phyloP scores from a whole-genome alignment of 2,888 invertebrate genomes.

The Sthenelais limicola region DNA sequence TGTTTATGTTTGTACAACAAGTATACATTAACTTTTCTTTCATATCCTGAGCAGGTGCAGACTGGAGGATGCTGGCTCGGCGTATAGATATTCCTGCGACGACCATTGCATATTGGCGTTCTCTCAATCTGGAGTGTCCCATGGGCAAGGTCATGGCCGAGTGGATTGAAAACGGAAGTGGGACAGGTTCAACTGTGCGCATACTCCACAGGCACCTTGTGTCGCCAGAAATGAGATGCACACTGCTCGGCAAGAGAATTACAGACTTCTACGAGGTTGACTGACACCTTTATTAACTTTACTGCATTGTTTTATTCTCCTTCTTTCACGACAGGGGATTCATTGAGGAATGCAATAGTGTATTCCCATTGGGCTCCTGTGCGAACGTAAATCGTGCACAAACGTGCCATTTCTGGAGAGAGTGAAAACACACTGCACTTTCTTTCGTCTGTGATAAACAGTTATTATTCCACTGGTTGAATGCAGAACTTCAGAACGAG shows the following conservation, averaged over 20 bases:
- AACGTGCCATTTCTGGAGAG: no score
- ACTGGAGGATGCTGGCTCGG: constrained; percentile 69
- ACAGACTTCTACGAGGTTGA: constrained; percentile 69
- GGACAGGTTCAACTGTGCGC: constrained; percentile 68
- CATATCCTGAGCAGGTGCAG: constrained; percentile 59
- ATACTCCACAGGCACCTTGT: constrained; percentile 70
- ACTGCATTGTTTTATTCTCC: no score
- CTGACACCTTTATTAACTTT: no score
- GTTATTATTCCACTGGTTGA: no score
- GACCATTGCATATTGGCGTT: constrained; percentile 63
- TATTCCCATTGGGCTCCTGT: no score
- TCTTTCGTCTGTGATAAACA: no score
- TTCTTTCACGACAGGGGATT: no score
- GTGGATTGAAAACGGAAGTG: constrained; percentile 64
- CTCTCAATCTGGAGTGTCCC: constrained; percentile 62
- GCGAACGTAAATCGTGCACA: no score
- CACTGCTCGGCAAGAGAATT: constrained; percentile 67
- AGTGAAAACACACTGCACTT: no score
- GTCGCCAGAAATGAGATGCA: constrained; percentile 67
- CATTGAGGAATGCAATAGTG: no score
- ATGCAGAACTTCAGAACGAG: no score
- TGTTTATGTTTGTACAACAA: neutral
- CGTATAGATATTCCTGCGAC: constrained; percentile 65
- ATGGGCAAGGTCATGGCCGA: constrained; percentile 67
- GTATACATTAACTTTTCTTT: neutral